Evolutionary conservation across 1,140 invertebrate species (phyloP).

Genomic region (Penaeus chinensis): DNA sequence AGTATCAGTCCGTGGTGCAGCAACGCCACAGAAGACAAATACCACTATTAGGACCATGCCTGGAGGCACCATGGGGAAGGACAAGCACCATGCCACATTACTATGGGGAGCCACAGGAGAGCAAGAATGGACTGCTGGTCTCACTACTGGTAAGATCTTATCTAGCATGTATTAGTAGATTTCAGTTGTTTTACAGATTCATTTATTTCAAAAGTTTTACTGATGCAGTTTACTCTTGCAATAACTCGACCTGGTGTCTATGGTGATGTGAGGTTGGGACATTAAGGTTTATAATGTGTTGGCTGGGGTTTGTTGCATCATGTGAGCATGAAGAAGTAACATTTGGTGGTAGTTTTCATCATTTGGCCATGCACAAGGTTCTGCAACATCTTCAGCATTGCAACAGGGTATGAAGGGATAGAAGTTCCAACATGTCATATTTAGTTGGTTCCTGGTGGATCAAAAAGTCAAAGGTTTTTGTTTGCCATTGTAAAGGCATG

Average conservation of each 20-base stretch:
- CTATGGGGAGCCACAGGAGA: conserved; percentile 92
- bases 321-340: not conserved
- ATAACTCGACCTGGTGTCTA: too few relatives aligned
- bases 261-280: too few relatives aligned
- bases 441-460: too few relatives aligned
- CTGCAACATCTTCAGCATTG: too few relatives aligned
- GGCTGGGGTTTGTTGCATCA: not conserved
- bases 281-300: not conserved
- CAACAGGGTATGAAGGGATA: too few relatives aligned
- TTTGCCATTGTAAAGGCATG: too few relatives aligned
- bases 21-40: conserved; percentile 42
- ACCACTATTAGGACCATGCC: not conserved
- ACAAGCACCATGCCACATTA: conserved; percentile 66
- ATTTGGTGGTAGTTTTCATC: not conserved
- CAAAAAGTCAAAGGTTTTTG: too few relatives aligned
- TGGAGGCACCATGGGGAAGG: conserved; percentile 31
- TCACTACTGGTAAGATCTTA: conserved; percentile 84
- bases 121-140: conserved; percentile 93
- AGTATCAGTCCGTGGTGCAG: conserved; percentile 34
- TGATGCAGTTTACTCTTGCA: not conserved
- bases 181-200: not conserved
- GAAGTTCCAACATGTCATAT: too few relatives aligned
- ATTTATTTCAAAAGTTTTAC: not conserved
- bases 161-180: conserved; percentile 64
- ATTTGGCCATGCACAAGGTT: too few relatives aligned